Evolutionary conservation across 1,140 invertebrate species (phyloP).

Genomic region (Drosophila saltans): DNA sequence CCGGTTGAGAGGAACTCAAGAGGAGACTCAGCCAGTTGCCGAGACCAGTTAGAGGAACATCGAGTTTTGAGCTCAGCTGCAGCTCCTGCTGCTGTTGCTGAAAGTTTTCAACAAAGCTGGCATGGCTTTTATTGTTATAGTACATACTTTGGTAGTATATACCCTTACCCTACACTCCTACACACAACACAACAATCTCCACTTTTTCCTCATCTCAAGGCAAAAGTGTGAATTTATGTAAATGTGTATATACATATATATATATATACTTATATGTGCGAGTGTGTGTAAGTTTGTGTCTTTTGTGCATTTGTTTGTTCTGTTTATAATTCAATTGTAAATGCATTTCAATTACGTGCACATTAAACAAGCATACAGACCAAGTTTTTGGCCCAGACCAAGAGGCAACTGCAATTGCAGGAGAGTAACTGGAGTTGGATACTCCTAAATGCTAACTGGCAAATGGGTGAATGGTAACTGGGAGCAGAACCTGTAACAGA

Average conservation of each 20-base stretch:
- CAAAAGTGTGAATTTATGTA: slow-evolving; percentile 58
- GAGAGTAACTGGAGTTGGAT: slow-evolving; percentile 8
- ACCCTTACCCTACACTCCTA: background rate
- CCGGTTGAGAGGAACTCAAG: slow-evolving; percentile 36
- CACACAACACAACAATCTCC: background rate
- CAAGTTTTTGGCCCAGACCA: slow-evolving; percentile 59
- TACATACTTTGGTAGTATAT: slow-evolving; percentile 11
- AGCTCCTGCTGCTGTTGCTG: slow-evolving; percentile 50
- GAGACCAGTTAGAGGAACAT: slow-evolving; percentile 22
- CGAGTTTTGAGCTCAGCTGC: slow-evolving; percentile 64
- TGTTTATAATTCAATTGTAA: slow-evolving; percentile 82
- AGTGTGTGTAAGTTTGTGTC: slow-evolving; percentile 32
- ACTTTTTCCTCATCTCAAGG: background rate
- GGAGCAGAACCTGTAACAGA: background rate
- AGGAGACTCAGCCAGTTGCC: slow-evolving; percentile 18
- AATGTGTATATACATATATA: slow-evolving; percentile 29
- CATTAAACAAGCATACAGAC: slow-evolving; percentile 77
- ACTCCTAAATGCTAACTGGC: no score
- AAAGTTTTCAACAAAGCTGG: slow-evolving; percentile 72
- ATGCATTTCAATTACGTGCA: slow-evolving; percentile 82
- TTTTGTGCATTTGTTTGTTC: slow-evolving; percentile 68
- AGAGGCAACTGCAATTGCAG: background rate
- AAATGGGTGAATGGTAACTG: background rate
- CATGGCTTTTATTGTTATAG: slow-evolving; percentile 50
- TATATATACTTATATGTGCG: background rate